A percentile compares a stretch with the other conserved stretches of the same genome.
phyloP scores from a whole-genome alignment of 2,888 invertebrate species.

The Ophion obscuratus region DNA sequence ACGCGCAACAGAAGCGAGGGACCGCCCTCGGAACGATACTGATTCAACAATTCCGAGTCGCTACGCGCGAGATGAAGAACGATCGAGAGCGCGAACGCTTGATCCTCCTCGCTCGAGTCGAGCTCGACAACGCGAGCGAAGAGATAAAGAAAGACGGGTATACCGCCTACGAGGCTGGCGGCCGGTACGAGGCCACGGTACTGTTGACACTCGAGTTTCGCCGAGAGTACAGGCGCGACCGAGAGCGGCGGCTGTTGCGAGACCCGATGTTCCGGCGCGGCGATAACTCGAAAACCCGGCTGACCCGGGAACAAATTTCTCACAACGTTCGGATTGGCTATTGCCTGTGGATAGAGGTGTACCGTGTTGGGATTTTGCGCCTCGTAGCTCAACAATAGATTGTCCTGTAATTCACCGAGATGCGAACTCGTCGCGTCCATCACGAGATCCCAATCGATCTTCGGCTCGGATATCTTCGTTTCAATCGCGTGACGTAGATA shows the following conservation, averaged over 20 bases:
- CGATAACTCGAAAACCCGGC: conserved; percentile 84
- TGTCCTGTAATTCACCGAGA: conserved; percentile 87
- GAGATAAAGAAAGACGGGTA: conserved; percentile 88
- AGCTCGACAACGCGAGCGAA: conserved; percentile 90
- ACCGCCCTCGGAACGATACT: conserved; percentile 86
- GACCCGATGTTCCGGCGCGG: conserved; percentile 83
- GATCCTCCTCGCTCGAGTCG: conserved; percentile 86
- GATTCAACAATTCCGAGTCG: conserved; percentile 87
- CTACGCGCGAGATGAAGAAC: conserved; percentile 86
- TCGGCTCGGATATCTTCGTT: conserved; percentile 81
- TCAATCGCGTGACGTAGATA: conserved; percentile 78
- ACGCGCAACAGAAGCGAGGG: conserved; percentile 87
- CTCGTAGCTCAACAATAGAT: conserved; percentile 87
- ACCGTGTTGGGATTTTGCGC: conserved; percentile 87
- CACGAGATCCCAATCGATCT: conserved; percentile 88
- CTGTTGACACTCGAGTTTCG: conserved; percentile 84
- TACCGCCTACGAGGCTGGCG: conserved; percentile 87
- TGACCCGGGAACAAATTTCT: conserved; percentile 83
- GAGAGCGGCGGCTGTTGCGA: conserved; percentile 84
- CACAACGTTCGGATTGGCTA: conserved; percentile 82
- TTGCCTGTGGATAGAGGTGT: conserved; percentile 84
- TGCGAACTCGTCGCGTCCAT: conserved; percentile 85
- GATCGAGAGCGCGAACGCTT: conserved; percentile 87
- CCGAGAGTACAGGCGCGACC: conserved; percentile 78
- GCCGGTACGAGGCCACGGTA: conserved; percentile 86